Base-by-base conservation (phyloP, 1,140 invertebrate genomes). In the Caenorhabditis remanei region DNA sequence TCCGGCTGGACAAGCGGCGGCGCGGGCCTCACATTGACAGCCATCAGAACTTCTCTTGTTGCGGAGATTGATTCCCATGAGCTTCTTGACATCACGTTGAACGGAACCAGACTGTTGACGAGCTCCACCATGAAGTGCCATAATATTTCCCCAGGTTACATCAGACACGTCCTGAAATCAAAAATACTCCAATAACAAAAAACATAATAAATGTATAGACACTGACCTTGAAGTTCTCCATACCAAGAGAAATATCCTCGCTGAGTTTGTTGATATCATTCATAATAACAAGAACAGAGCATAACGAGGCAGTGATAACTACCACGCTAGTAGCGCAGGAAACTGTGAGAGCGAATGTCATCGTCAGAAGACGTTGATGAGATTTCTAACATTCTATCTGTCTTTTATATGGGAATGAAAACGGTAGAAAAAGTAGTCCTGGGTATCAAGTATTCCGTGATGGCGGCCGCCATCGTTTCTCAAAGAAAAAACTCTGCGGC, bases 1-100 rank as follows among this genome's bases (percentile, higher is more conserved):
- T 85, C 88, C 88, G n/a, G 88, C 88, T 40, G 88, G 88, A 13
- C 88, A 88, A 56, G 87, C 61, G 2, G 88, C 75, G n/a, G 84
- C 46, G 5, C 84, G 48, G 13, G 84, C 46, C n/a, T 85, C 87
- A 58, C 87, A 88, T 67, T 88, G 71, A 43, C 87, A 88, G 63
- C 67, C 50, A 55, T 58, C 58, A 24, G 55, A 79, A 24, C 21
- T 48, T 55, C 85, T 56, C 67, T 86, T 88, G 43, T 88, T 75
- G 40, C 85, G 67, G 40, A 79, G 43, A 50, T 79, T 79, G 71
- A 79, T 50, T 79, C 71, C 71, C 71, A 79, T 79, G 1, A 79
- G 43, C 40, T 79, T 79, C 21, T 50, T 48, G 46, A 79, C 71
- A 24, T 79, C 71, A 82, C 82, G 58, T 19, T 63, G 85, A 67